phyloP scores from a whole-genome alignment of 2,888 invertebrate genomes.

The Heliconius hortense region DNA sequence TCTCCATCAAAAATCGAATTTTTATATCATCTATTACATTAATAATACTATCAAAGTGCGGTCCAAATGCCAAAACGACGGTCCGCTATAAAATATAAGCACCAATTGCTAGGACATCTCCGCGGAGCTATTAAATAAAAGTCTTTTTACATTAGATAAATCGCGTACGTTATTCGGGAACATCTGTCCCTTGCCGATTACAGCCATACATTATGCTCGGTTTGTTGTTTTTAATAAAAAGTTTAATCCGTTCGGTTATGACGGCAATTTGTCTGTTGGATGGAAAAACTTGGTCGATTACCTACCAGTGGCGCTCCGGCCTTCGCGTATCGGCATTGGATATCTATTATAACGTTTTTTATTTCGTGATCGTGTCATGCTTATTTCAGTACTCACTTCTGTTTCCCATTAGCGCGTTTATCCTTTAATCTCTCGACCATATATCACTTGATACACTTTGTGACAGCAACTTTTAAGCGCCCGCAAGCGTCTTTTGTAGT shows the following conservation, averaged over 20 bases:
- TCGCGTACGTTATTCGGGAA: conserved; percentile 77
- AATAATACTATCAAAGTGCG: conserved; percentile 73
- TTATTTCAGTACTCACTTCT: conserved; percentile 78
- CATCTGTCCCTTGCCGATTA: conserved; percentile 81
- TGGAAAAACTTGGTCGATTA: conserved; percentile 80
- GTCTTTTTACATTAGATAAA: conserved; percentile 81
- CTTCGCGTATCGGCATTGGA: conserved; percentile 52
- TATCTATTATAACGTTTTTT: conserved; percentile 60
- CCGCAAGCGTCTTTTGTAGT: conserved; percentile 60
- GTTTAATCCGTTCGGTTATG: conserved; percentile 82
- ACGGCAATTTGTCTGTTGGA: conserved; percentile 79
- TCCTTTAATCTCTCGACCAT: conserved; percentile 55
- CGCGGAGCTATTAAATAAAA: conserved; percentile 79
- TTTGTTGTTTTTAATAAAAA: conserved; percentile 83
- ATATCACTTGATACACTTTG: conserved; percentile 62
- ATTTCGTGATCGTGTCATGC: conserved; percentile 71
- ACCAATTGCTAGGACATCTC: conserved; percentile 76
- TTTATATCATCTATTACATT: conserved; percentile 72
- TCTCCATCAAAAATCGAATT: conserved; percentile 71
- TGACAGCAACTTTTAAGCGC: conserved; percentile 51
- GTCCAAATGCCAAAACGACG: conserved; percentile 70
- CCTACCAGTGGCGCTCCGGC: conserved; percentile 61
- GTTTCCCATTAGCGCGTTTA: conserved; percentile 74
- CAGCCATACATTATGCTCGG: conserved; percentile 80
- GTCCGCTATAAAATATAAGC: conserved; percentile 73